Conservation (phyloP, 2,113 vertebrate species). For the Coptodon bakossiorum region DNA sequence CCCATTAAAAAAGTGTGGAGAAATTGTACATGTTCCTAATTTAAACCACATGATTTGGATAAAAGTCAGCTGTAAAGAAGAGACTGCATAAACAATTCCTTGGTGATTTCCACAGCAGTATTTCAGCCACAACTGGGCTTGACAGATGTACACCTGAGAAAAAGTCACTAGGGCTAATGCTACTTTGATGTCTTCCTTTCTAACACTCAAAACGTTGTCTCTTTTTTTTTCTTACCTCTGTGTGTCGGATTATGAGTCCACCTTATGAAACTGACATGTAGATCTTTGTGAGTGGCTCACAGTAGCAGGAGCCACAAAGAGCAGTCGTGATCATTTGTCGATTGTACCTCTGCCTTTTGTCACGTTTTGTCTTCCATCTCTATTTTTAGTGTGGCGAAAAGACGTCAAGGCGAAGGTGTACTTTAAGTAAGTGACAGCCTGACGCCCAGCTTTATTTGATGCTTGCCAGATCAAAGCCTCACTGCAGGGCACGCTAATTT, state of each 20-base stretch:
- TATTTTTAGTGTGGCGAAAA: slow-evolving; percentile 59
- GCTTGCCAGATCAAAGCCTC: slow-evolving; percentile 70
- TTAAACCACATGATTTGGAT: slow-evolving; percentile 1
- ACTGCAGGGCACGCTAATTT: slow-evolving; percentile 68
- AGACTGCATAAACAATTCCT: slow-evolving; percentile 11
- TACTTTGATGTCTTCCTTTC: slow-evolving; percentile 58
- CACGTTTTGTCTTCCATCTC: slow-evolving; percentile 54
- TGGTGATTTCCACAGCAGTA: slow-evolving; percentile 6
- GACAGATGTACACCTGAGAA: slow-evolving; percentile 32
- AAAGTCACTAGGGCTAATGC: slow-evolving; percentile 42
- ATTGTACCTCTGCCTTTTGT: slow-evolving; percentile 58
- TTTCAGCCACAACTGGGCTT: slow-evolving; percentile 18
- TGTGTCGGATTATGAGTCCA: slow-evolving; percentile 24
- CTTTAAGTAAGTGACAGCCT: slow-evolving; percentile 72
- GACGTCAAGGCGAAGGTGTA: slow-evolving; percentile 69
- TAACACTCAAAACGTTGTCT: background rate
- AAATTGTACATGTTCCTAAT: background rate
- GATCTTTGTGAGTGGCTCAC: slow-evolving; percentile 35
- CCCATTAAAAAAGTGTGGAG: background rate
- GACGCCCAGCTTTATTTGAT: slow-evolving; percentile 68
- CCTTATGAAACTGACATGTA: slow-evolving; percentile 43
- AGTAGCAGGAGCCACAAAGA: slow-evolving; percentile 45
- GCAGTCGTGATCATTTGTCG: slow-evolving; percentile 41
- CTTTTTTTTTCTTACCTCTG: background rate
- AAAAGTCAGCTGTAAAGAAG: background rate